These are phyloP conservation scores for Acrocephalus arundinaceus DNA, from an alignment of 2,113 vertebrate genomes.

Conservation along the genomic window DNA sequence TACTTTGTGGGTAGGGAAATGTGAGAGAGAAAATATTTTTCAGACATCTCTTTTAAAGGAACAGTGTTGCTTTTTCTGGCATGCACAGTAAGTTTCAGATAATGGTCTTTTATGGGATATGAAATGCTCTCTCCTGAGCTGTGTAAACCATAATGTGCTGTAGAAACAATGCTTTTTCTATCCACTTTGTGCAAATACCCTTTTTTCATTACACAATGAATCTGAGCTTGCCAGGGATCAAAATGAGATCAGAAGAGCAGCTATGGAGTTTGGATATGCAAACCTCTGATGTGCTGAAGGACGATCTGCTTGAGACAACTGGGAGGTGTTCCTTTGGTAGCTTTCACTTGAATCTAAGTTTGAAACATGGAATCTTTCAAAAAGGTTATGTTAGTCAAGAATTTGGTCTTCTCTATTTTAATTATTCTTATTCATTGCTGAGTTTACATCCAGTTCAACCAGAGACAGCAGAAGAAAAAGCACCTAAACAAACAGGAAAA, in stretches of 20 bases:
- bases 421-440: constrained; percentile 33
- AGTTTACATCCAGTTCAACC: constrained; percentile 45
- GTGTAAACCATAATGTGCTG: constrained; percentile 20
- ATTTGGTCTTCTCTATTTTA: constrained; percentile 40
- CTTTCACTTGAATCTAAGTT: constrained; percentile 24
- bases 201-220: constrained; percentile 45
- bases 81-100: constrained; percentile 34
- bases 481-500: constrained; percentile 67
- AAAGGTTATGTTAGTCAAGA: not conserved
- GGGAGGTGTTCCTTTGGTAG: not conserved
- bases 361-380: constrained; percentile 28
- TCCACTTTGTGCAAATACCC: constrained; percentile 27
- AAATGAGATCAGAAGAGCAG: not conserved
- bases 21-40: not conserved
- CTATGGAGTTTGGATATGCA: not conserved
- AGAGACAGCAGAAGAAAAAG: constrained; percentile 65
- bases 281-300: constrained; percentile 1
- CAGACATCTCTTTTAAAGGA: constrained; percentile 56
- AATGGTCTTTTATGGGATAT: constrained; percentile 34
- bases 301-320: not conserved
- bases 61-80: constrained; percentile 35
- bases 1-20: constrained; percentile 22
- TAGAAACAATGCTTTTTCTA: constrained; percentile 42
- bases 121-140: constrained; percentile 38
- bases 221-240: not conserved